Percentiles rank a stretch among this genome's conserved stretches.
These are phyloP conservation scores for Galendromus occidentalis DNA, from an alignment of 1,140 invertebrate species.

Conservation along the genomic window DNA sequence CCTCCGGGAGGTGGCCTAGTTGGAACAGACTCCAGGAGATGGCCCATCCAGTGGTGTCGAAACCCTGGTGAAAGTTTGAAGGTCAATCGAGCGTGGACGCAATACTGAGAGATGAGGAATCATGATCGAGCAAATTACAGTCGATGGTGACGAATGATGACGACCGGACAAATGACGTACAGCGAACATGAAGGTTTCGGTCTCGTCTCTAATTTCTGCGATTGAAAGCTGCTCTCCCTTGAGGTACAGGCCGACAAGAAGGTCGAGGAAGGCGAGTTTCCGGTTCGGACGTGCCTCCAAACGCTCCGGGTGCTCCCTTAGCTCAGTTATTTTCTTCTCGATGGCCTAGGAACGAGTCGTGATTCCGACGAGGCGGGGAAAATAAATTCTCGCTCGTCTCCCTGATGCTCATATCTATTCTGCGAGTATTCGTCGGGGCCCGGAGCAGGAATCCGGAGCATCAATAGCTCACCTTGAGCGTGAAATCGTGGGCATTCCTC, in stretches of 20 bases:
- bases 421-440: no score
- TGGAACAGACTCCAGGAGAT: conserved; percentile 24
- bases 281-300: neutral
- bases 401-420: no score
- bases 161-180: conserved; percentile 17
- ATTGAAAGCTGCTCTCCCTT: conserved; percentile 33
- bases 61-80: no score
- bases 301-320: neutral
- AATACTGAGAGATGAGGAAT: no score
- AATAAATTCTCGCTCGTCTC: no score
- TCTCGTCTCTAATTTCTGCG: conserved; percentile 52
- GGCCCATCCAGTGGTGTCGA: conserved; percentile 21
- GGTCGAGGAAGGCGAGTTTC: neutral
- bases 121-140: no score
- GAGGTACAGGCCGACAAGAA: conserved; percentile 22
- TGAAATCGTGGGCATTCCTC: neutral
- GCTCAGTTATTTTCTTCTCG: neutral
- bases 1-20: conserved; percentile 24
- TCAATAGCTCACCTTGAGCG: neutral
- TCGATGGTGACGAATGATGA: no score
- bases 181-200: conserved; percentile 55
- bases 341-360: neutral
- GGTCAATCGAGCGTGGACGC: no score
- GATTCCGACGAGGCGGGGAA: no score
- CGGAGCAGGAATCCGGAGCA: no score